Evolutionary conservation across 1,140 invertebrate genomes (phyloP).

Genomic region (Chlorops oryzae): DNA sequence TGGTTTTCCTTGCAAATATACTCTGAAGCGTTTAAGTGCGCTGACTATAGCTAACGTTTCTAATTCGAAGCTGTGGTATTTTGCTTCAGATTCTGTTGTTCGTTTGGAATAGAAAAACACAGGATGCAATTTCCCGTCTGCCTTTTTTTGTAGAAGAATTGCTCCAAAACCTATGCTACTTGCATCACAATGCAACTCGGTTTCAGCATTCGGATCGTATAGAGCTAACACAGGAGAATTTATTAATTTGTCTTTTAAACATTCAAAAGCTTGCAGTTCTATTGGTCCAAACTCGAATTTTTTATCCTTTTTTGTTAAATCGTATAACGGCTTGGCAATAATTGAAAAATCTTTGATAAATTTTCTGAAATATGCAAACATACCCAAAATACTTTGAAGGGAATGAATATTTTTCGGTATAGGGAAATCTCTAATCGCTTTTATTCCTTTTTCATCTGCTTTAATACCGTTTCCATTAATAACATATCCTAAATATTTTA

Average conservation of each 20-base stretch:
- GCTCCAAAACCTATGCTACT: slow-evolving; percentile 29
- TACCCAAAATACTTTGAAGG: slow-evolving; percentile 39
- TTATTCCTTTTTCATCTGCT: slow-evolving; percentile 28
- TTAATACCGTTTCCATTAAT: slow-evolving; percentile 19
- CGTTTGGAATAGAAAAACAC: slow-evolving; percentile 45
- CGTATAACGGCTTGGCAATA: slow-evolving; percentile 34
- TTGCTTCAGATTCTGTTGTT: slow-evolving; percentile 40
- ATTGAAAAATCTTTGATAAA: slow-evolving; percentile 26
- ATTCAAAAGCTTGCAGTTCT: slow-evolving; percentile 9
- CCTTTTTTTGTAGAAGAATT: slow-evolving; percentile 28
- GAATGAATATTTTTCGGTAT: slow-evolving; percentile 22
- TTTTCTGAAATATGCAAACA: slow-evolving; percentile 40
- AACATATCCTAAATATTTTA: slow-evolving; percentile 41
- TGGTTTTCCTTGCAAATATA: slow-evolving; percentile 49
- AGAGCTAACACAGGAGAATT: slow-evolving; percentile 33
- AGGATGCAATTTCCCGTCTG: slow-evolving; percentile 26
- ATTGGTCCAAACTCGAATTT: slow-evolving; percentile 5
- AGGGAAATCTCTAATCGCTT: slow-evolving; percentile 36
- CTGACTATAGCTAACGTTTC: slow-evolving; percentile 51
- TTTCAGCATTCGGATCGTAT: slow-evolving; percentile 33
- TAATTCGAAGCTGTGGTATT: slow-evolving; percentile 49
- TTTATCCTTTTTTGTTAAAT: slow-evolving; percentile 27
- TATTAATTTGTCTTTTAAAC: slow-evolving; percentile 11
- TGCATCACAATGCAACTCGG: slow-evolving; percentile 32
- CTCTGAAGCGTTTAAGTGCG: slow-evolving; percentile 49